Conservation (phyloP, 2,113 vertebrate species). For the Scolopax mira region DNA sequence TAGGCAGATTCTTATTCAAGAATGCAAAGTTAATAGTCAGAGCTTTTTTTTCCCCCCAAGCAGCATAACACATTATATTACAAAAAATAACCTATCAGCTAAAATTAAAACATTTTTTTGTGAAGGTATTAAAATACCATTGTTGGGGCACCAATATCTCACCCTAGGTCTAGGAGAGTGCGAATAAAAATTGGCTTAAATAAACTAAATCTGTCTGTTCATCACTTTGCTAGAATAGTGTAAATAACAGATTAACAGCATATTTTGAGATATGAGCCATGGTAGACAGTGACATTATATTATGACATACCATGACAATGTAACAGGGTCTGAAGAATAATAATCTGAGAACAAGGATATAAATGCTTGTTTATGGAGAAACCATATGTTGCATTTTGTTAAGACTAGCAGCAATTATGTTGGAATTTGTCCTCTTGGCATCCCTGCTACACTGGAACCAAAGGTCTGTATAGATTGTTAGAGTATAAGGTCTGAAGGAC, state of each 20-base stretch:
- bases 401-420: not conserved
- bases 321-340: not conserved
- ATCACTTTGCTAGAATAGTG: not conserved
- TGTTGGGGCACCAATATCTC: not conserved
- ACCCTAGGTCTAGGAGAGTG: not conserved
- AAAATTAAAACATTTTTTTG: not conserved
- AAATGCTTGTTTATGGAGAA: not conserved
- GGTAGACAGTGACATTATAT: not conserved
- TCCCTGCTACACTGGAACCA: not conserved
- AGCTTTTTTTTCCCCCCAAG: not conserved
- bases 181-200: not conserved
- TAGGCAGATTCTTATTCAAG: not conserved
- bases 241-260: not conserved
- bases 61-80: not conserved
- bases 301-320: not conserved
- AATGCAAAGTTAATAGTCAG: not conserved
- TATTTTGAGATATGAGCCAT: not conserved
- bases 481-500: not conserved
- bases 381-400: not conserved
- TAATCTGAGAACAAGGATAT: not conserved
- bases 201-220: not conserved
- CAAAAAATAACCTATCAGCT: not conserved
- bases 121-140: not conserved
- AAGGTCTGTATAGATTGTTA: not conserved
- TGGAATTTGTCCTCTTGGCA: not conserved